Base-by-base conservation (phyloP, 2,888 invertebrate genomes). In the Endomychus coccineus region DNA sequence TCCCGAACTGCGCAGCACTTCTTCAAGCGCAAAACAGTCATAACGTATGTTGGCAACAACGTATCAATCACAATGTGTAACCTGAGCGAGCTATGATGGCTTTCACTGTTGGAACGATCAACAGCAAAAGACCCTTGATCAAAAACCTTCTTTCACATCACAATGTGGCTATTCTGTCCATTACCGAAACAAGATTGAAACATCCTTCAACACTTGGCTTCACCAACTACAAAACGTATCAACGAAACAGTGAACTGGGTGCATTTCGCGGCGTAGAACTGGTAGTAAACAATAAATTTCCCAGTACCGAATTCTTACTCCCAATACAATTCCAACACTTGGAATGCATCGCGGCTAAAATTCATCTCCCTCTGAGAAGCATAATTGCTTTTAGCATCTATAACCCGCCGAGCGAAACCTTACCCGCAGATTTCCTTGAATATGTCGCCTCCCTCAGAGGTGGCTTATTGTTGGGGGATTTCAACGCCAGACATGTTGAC, bases 271-370 rank as follows among this genome's bases (percentile, higher is more conserved):
- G 19, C 5, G 7, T 7, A 19, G 19, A 5, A 6, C 19, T 19
- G 6, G 6, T 19, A 19, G 7, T 19, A 19, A 5, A 19, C 19
- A 19, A 19, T 19, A 19, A 19, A 19, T 19, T 19, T 7, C 19
- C 19, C 5, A 7, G 6, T 19, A 19, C 19, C 7, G 6, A 5
- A 6, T 7, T 19, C 19, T 7, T 7, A 6, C 25, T 25, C 10
- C 25, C 25, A 6, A 6, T 9, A 4, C 5, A 5, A 9, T 10
- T 25, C 5, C 6, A 10, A 9, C 25, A 25, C 5, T 10, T 25
- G 5, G 25, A 25, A 25, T 25, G 25, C 11, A 25, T 25, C 11
- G 25, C 25, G 5, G 25, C 25, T 10, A 25, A 10, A 25, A 4
- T 25, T 6, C 11, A 25, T 10, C 7, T 25, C 5, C 4, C 5